Base-by-base conservation (phyloP, 2,888 invertebrate genomes). In the Melangyna quadrimaculata region DNA sequence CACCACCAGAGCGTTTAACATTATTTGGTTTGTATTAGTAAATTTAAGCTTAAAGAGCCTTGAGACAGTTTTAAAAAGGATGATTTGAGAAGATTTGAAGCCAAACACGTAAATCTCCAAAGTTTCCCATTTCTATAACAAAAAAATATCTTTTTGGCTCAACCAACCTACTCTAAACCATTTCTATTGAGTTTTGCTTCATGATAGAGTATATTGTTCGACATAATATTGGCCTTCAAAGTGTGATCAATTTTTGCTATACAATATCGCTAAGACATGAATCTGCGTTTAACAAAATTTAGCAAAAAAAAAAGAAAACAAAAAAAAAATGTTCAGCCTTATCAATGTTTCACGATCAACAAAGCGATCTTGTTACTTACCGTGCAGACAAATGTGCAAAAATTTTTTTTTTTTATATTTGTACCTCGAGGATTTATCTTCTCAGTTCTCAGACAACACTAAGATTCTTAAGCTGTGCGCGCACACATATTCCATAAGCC, bases 361-460 rank as follows among this genome's bases (percentile, higher is more conserved):
- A 61, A 61, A 80, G 74, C 79, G 73, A 80, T 80, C 79, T 80
- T 80, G 74, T 80, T 80, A 74, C 79, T 79, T 73, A 79, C 72
- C 32, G 57, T 29, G 78, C 78, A 79, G 78, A 79, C 78, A 74
- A 80, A 80, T 80, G 69, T 80, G 74, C 61, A 63, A 51, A 43
- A 12, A 24, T 37, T 40, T 51, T 14, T 70, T 53, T 32, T 53
- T 12, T 63, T 17, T 53, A n/a, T 29, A 0, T 17, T 55, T 59
- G 0, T 35, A 53, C 29, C 48, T 45, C 7, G 4, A 17, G 67
- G 40, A 78, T 72, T 59, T 69, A 73, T 73, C 40, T 61, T 67
- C 51, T 59, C 73, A 59, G 17, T 55, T 55, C 55, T 17, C 55
- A 55, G 55, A 55, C 55, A 6, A 22, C 67, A 32, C 32, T 40